Evolutionary conservation across 2,888 invertebrate genomes (phyloP).

Genomic region (Drosophila emarginata): DNA sequence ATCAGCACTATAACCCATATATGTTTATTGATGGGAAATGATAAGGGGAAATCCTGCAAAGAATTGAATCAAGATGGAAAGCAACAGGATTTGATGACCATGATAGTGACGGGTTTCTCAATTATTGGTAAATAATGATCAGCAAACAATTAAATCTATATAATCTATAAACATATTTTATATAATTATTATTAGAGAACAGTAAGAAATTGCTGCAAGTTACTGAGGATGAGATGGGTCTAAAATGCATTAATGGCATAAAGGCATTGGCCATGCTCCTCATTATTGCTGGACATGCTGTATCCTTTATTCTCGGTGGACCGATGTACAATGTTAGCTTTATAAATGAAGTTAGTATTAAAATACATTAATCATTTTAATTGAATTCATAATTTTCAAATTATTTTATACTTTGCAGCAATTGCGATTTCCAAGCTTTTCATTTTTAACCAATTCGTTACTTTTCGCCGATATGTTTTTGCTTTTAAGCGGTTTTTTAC

Average conservation of each 20-base stretch:
- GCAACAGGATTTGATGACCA: not conserved
- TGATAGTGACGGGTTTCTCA: conserved; percentile 2
- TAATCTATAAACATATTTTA: too few species aligned
- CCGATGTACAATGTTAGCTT: conserved; percentile 87
- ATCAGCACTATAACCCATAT: not conserved
- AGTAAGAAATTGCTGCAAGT: conserved; percentile 74
- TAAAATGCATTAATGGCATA: conserved; percentile 87
- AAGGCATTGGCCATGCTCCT: conserved; percentile 87
- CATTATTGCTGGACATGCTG: conserved; percentile 87
- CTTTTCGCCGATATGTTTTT: conserved; percentile 89
- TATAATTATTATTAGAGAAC: conserved; percentile 75
- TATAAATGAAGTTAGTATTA: conserved; percentile 72
- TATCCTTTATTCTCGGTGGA: conserved; percentile 87
- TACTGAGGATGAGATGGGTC: conserved; percentile 84
- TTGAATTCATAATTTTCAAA: not conserved
- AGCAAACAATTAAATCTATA: too few species aligned
- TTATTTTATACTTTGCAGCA: conserved; percentile 75
- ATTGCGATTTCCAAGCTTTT: conserved; percentile 84
- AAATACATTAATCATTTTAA: too few species aligned
- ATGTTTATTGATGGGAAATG: not conserved
- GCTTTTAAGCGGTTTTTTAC: conserved; percentile 88
- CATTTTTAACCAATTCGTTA: conserved; percentile 87
- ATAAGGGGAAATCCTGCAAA: not conserved
- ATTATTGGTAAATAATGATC: conserved; percentile 7
- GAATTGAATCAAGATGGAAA: not conserved